phyloP scores from a whole-genome alignment of 2,113 vertebrate genomes.

The Sinosuthora webbiana region DNA sequence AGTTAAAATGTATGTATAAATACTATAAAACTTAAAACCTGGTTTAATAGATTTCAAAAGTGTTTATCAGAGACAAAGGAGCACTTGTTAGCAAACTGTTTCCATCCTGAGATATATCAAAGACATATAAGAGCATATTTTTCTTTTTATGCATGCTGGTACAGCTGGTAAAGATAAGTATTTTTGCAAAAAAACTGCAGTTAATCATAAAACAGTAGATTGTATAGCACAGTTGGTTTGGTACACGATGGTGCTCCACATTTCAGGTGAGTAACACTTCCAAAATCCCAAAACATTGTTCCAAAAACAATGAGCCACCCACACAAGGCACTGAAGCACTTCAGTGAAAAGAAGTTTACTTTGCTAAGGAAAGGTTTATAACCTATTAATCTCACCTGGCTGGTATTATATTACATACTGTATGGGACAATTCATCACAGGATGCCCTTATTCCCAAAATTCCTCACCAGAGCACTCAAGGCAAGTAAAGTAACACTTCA shows the following conservation, averaged over 20 bases:
- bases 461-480: neutral
- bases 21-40: neutral
- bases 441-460: neutral
- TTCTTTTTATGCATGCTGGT: neutral
- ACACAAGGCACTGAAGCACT: neutral
- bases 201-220: neutral
- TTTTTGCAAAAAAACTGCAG: neutral
- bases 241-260: neutral
- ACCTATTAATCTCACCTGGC: neutral
- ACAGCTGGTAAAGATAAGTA: neutral
- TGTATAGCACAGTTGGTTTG: neutral
- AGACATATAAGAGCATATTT: neutral
- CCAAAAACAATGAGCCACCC: neutral
- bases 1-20: neutral
- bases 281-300: neutral
- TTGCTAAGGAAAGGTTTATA: neutral
- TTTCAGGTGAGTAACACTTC: neutral
- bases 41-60: neutral
- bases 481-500: neutral
- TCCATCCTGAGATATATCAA: neutral
- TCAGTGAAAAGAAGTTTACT: neutral
- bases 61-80: neutral
- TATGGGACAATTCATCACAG: neutral
- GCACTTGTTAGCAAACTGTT: neutral
- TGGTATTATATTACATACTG: neutral